Evolutionary conservation across 2,797 vertebrate species (phyloP), one percentile per base, ranked within the genome.

Genomic region (Austrolebias charrua): DNA sequence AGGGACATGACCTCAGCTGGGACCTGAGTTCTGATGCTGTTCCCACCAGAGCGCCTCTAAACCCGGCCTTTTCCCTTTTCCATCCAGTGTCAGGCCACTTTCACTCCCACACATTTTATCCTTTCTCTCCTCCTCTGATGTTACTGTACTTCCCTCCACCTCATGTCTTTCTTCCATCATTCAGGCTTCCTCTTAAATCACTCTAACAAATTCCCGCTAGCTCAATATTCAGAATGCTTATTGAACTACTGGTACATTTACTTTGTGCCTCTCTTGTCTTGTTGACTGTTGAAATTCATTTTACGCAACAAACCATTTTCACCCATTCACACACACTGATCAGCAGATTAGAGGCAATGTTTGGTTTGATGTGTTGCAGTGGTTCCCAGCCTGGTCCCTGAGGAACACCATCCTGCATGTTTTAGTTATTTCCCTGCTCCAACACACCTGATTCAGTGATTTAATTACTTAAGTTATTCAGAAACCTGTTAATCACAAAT

Each of bases 1-100:
- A 76, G 75, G 82, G 86, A 82, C 67, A 19, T 64, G 84, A 89
- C 87, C 88, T 85, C 77, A 84, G 84, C 88, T 90, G 89, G 83
- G 86, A 88, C 80, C 80, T 72, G 31, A 66, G 58, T 61, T 48
- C 57, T 55, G 44, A 74, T 38, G 38, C 72, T 31, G 77, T 90
- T 90, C 90, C 88, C 84, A 89, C 80, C 73, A 76, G 4, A 75
- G 56, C 53, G 63, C 52, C 68, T 75, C 78, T 55, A 16, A 60
- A 66, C 56, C 68, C 28, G 51, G 48, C 56, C 66, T 70, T 54
- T 55, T 53, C 42, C 70, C 46, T 63, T 53, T 57, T 55, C 44
- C 31, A 60, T 50, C 18, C 66, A 29, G 47, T 38, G 52, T 80
- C 69, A 51, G 33, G 60, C n/a, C 65, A 63, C 77, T 71, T 64